Evolutionary conservation across 2,888 invertebrate genomes (phyloP), one percentile per base, ranked within the genome.

Genomic region (Augiades crinisus): DNA sequence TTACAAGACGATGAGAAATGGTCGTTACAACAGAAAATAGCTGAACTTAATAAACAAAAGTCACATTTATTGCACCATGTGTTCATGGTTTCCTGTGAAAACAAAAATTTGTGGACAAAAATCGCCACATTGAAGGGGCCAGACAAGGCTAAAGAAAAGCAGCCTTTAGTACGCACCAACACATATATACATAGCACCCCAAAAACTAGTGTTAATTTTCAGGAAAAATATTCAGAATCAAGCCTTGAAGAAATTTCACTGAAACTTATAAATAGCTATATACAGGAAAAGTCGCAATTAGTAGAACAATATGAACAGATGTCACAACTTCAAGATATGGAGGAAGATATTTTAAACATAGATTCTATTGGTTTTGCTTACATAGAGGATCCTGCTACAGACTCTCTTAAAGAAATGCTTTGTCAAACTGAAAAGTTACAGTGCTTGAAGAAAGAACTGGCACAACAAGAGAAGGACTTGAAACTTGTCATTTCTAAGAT

Each of bases 61-160:
- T 92, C 92, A 0, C 95, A 95, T 68, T 81, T 96, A 0, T 91
- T 93, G 63, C 94, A 95, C 70, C 95, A 95, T 68, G 91, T 95
- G 21, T 92, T 92, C 63, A 95, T 96, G 94, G 95, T 96, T 6
- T 94, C 95, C 2, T 92, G 92, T 63, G 96, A 96, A 76, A 96
- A 96, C 73, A 93, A 94, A 65, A 94, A 94, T 59, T 78, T 96
- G 33, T 96, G 96, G 96, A 92, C 91, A 51, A 92, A 94, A 66
- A 85, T 96, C 49, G 93, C 94, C 3, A 91, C 91, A 8, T 57
- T 85, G 19, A 88, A 80, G 47, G 69, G 70, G 0, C 57, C 71
- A 8, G 78, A 81, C 7, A 86, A 77, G 61, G 37, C 63, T n/a
- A 67, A 75, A 31, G 63, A 64, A 19, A 54, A 47, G 3, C 88